These are phyloP conservation scores for Lagopus muta DNA, from an alignment of 2,113 vertebrate species.

Conservation along the genomic window DNA sequence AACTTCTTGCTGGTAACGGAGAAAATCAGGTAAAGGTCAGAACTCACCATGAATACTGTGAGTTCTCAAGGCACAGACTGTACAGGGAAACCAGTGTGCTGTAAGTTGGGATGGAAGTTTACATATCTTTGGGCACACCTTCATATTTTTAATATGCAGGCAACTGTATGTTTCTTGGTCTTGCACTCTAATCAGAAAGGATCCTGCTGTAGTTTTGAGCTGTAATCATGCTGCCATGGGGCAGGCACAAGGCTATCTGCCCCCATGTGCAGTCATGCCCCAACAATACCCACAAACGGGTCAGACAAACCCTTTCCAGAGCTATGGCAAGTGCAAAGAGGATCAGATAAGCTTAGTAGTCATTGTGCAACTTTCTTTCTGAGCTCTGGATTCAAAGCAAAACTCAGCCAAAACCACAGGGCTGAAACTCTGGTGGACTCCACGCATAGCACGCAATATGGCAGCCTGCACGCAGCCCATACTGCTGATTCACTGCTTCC, in stretches of 20 bases:
- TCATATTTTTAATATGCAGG: background rate
- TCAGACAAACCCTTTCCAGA: background rate
- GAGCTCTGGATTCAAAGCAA: background rate
- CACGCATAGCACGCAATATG: fast-evolving
- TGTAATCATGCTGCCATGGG: background rate
- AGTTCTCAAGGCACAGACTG: background rate
- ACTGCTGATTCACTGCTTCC: background rate
- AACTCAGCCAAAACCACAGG: background rate
- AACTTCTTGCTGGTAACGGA: background rate
- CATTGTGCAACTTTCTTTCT: background rate
- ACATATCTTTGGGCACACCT: background rate
- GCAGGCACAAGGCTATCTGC: background rate
- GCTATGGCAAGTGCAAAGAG: background rate
- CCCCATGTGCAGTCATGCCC: background rate
- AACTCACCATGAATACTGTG: background rate
- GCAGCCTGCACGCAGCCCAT: background rate
- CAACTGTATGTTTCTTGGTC: background rate
- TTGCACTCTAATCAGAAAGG: background rate
- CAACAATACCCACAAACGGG: background rate
- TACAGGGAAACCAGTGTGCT: background rate
- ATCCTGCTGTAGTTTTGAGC: background rate
- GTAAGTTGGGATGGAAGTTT: background rate
- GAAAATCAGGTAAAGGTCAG: background rate
- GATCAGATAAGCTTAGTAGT: background rate
- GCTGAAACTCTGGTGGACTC: background rate